Evolutionary conservation across 1,140 invertebrate species (phyloP).

Genomic region (Pomacea maculata): DNA sequence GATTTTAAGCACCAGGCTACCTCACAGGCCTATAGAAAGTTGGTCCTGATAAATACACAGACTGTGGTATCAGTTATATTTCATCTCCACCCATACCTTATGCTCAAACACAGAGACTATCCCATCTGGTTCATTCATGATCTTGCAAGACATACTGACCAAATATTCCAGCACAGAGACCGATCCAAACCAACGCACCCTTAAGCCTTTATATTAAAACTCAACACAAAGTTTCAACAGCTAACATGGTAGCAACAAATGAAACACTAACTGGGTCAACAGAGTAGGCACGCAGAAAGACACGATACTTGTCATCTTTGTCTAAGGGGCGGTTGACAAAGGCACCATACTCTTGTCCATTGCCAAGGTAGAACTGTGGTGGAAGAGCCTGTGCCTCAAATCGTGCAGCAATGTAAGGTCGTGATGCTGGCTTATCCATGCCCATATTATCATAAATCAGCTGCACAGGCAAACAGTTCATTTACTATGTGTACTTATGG

Average conservation of each 20-base stretch:
- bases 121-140: no score
- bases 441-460: constrained; percentile 35
- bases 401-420: constrained; percentile 57
- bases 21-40: no score
- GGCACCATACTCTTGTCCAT: constrained; percentile 49
- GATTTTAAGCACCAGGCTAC: no score
- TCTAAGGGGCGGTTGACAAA: constrained; percentile 53
- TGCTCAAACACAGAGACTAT: no score
- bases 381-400: constrained; percentile 54
- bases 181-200: no score
- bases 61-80: no score
- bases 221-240: not conserved
- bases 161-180: no score
- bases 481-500: no score
- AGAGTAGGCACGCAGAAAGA: constrained; percentile 58
- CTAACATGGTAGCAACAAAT: not conserved
- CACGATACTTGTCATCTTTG: constrained; percentile 43
- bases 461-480: constrained; percentile 35
- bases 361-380: constrained; percentile 50
- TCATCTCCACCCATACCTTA: no score
- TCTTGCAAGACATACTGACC: no score
- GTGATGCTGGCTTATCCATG: constrained; percentile 33
- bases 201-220: no score
- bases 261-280: constrained; percentile 49
- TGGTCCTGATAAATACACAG: no score